A percentile compares a stretch with the other conserved stretches of the same genome.
These are phyloP conservation scores for Melangyna quadrimaculata DNA, from an alignment of 2,888 invertebrate genomes.

Conservation along the genomic window DNA sequence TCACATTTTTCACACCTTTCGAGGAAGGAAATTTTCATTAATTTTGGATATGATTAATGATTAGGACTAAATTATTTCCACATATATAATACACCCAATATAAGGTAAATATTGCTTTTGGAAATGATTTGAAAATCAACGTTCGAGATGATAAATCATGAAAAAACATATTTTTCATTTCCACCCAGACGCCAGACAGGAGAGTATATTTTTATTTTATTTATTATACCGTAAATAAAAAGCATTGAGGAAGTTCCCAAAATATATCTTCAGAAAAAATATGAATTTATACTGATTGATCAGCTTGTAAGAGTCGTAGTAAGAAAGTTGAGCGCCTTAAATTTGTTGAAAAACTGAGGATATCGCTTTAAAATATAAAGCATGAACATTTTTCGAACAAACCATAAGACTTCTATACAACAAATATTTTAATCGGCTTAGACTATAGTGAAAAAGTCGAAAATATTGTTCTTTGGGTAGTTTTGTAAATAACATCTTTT, in stretches of 20 bases:
- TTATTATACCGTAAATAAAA: neutral
- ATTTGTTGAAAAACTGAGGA: no score
- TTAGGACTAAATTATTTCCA: neutral
- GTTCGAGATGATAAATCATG: neutral
- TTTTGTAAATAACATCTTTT: no score
- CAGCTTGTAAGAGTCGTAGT: neutral
- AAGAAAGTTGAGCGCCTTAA: neutral
- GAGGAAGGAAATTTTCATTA: neutral
- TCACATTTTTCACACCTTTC: neutral
- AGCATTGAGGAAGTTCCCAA: neutral
- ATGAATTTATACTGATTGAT: no score
- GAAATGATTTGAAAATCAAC: neutral
- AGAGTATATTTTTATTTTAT: neutral
- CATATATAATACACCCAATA: neutral
- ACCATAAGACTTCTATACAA: no score
- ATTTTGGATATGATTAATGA: neutral
- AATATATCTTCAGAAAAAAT: neutral
- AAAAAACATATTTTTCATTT: neutral
- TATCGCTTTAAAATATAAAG: no score
- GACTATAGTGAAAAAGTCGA: no score
- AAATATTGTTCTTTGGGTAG: no score
- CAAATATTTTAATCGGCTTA: no score
- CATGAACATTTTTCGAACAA: no score
- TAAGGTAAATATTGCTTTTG: slow-evolving; percentile 2
- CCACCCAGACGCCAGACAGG: neutral